Base-by-base conservation (phyloP, 2,888 invertebrate genomes). In the Lottia scabra region DNA sequence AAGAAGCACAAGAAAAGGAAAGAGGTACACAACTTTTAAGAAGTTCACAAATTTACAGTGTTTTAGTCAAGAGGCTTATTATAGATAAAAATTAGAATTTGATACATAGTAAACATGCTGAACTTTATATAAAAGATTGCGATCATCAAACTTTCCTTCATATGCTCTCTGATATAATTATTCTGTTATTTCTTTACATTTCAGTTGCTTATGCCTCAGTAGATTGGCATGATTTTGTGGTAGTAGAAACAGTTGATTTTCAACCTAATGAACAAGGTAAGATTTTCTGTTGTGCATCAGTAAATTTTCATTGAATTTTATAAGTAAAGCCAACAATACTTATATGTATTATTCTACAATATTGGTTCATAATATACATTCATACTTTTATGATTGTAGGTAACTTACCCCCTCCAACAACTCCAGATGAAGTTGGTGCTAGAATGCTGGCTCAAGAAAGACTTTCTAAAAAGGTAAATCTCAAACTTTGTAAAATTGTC, bases 141-240 rank as follows among this genome's bases (percentile, higher is more conserved):
- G 30, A 30, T 30, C 30, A 4, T 30, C 8, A 38, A 38, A 38
- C 10, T 6, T 10, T 38, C 8, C 38, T 38, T 6, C 38, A 38
- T 8, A 6, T 4, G 10, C 38, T 38, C n/a, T n/a, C n/a, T n/a
- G n/a, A n/a, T n/a, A n/a, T n/a, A n/a, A n/a, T n/a, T 38, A 38
- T 38, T 38, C 38, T 38, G 38, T 38, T 38, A 38, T 8, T 38
- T 10, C 38, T 8, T 38, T 38, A 8, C 38, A 44, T 82, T 82
- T 63, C 83, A 85, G 89, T 91, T 67, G 91, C 92, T 0, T 99
- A 99, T 89, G 98, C 98, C 0, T 97, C 97, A 86, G 98, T 99
- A 78, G 99, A 99, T 89, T 99, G 99, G 99, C 99, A 99, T 89
- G 99, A 99, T 90, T 99, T 99, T 90, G 99, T 99, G 0, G 99